Evolutionary conservation across 2,113 vertebrate species (phyloP), one percentile per base, ranked within the genome.

Genomic region (Clarias gariepinus): DNA sequence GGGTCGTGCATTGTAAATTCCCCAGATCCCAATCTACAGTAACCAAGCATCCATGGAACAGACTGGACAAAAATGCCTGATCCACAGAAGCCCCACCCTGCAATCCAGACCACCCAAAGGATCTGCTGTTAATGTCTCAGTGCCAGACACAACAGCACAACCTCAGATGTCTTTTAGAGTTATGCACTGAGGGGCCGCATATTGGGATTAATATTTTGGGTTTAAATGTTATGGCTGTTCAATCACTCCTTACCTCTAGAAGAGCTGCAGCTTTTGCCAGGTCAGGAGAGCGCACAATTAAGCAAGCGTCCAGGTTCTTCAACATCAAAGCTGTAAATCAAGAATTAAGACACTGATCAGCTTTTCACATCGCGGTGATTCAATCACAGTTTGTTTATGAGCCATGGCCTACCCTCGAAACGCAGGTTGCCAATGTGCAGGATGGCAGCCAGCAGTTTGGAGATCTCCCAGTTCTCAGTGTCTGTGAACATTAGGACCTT

Each of bases 401-500:
- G 55, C 21, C 41, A 6, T 18, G 10, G 47, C 60, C 92, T 92
- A 99, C 98, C 97, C 94, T 99, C 97, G 0, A 98, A 99, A 87
- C 95, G 91, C 85, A 99, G 93, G 94, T 99, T 99, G 11, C 98
- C 98, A 96, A 99, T 95, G 92, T 99, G 98, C 88, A 99, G 92
- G 83, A 99, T 98, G 84, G 98, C 94, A 19, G 98, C 98, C 90
- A 99, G 92, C 18, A 99, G 95, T 92, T 99, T 99, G 6, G 95
- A 97, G 91, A 99, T 99, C 94, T 99, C 98, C 96, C 97, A 97
- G 94, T 98, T 97, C 92, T 99, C 98, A 0, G 95, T 99, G 91
- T 98, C 97, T 0, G 97, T 98, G 93, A 99, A 99, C 98, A 99
- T 98, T 8, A 99, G 94, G 33, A 99, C 98, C 95, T 99, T 99